A percentile compares a stretch with the other conserved stretches of the same genome.
These are phyloP conservation scores for Champsocephalus esox DNA, from an alignment of 2,797 vertebrate genomes.

Conservation along the genomic window DNA sequence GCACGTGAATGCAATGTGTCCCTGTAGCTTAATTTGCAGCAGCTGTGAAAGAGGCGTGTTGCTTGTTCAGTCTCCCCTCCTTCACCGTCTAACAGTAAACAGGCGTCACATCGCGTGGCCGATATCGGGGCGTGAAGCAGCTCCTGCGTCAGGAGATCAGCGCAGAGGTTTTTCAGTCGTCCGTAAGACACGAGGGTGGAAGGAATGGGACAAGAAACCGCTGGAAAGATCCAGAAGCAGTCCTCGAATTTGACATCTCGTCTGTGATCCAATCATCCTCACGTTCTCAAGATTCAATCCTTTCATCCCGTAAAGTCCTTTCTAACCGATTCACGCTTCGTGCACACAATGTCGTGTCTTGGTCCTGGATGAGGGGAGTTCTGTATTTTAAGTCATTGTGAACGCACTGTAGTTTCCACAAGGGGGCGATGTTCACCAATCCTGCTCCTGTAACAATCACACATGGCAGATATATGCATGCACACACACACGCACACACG, in stretches of 20 bases:
- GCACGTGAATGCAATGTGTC: conserved; percentile 42
- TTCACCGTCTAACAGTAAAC: conserved; percentile 29
- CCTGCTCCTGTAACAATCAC: conserved; percentile 50
- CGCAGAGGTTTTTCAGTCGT: conserved; percentile 39
- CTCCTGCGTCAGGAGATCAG: conserved; percentile 46
- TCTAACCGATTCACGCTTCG: conserved; percentile 14
- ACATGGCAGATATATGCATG: conserved; percentile 15
- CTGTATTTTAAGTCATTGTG: conserved; percentile 41
- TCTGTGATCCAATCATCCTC: conserved; percentile 27
- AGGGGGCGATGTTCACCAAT: conserved; percentile 55
- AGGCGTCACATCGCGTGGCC: conserved; percentile 49
- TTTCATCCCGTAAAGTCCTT: conserved; percentile 15
- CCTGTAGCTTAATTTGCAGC: conserved; percentile 80
- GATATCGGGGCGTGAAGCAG: conserved; percentile 61
- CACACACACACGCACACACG: conserved; percentile 2
- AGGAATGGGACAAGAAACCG: conserved; percentile 71
- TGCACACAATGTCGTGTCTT: conserved; percentile 57
- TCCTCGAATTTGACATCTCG: conserved; percentile 12
- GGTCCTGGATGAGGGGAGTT: conserved; percentile 76
- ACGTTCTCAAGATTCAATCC: conserved; percentile 32
- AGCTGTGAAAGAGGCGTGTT: conserved; percentile 64
- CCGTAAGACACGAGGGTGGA: conserved; percentile 70
- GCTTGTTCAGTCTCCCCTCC: conserved; percentile 10
- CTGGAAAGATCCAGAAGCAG: conserved; percentile 32
- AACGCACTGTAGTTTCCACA: conserved; percentile 59